A percentile compares a stretch with the other conserved stretches of the same genome.
Evolutionary conservation across 2,797 vertebrate species (phyloP).

Genomic region (Enteromius mattozi): DNA sequence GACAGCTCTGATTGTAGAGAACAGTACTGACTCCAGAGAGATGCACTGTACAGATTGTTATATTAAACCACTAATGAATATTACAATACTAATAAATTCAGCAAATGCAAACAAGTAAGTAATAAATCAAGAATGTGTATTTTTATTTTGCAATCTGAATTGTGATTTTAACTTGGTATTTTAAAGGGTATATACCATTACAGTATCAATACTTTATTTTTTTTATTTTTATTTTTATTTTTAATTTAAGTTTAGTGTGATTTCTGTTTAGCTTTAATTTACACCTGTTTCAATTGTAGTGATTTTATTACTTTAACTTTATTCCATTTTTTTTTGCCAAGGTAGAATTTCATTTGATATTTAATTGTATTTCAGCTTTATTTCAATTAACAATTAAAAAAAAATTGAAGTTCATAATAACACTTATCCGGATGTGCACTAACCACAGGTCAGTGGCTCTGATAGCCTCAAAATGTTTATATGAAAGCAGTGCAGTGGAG

Average conservation of each 20-base stretch:
- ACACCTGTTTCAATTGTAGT: background rate
- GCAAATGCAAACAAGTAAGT: slow-evolving; percentile 54
- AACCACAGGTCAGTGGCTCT: background rate
- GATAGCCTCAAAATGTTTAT: background rate
- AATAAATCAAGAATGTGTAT: slow-evolving; percentile 63
- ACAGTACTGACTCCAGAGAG: slow-evolving; percentile 60
- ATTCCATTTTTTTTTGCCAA: background rate
- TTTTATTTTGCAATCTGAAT: slow-evolving; percentile 18
- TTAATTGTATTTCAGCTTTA: background rate
- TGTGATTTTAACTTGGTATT: background rate
- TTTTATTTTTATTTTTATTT: background rate
- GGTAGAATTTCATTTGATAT: background rate
- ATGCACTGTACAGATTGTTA: slow-evolving; percentile 68
- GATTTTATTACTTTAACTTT: background rate
- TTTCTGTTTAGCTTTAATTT: background rate
- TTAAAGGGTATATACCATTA: background rate
- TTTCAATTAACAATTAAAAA: background rate
- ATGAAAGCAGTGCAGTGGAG: background rate
- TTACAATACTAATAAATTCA: slow-evolving; percentile 69
- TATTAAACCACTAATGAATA: slow-evolving; percentile 75
- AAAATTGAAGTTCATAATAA: background rate
- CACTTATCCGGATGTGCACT: background rate
- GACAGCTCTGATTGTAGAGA: slow-evolving; percentile 52
- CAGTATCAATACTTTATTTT: too few relatives aligned
- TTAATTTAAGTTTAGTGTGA: too few relatives aligned